Evolutionary conservation across 2,797 vertebrate species (phyloP).

Genomic region (Periophthalmus magnuspinnatus): DNA sequence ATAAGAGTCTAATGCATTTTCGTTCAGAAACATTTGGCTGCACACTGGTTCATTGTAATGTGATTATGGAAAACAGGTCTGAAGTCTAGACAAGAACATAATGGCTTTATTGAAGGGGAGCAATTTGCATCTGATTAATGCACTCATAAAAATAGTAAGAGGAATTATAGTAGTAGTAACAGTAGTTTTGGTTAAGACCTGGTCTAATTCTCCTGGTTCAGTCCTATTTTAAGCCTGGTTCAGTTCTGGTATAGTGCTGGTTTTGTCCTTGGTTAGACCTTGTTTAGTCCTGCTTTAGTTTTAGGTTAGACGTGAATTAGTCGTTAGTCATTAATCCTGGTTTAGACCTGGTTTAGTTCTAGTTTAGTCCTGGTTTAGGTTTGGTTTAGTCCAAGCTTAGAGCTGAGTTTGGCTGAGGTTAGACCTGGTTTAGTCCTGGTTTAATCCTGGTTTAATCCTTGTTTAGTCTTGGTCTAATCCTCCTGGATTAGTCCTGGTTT

Average conservation of each 20-base stretch:
- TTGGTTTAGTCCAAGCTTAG: neutral
- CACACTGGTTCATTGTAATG: neutral
- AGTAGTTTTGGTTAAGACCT: neutral
- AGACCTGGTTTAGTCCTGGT: neutral
- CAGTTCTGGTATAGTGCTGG: no score
- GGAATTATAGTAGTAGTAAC: neutral
- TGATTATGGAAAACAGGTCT: constrained; percentile 4
- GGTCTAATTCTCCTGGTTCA: neutral
- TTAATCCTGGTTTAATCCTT: neutral
- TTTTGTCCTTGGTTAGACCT: no score
- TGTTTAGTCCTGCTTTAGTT: no score
- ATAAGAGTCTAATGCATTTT: neutral
- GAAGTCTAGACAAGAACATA: neutral
- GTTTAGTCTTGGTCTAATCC: no score
- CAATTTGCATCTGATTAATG: neutral
- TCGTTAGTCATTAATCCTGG: no score
- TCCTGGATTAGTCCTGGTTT: no score
- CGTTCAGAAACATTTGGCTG: neutral
- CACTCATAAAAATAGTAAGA: neutral
- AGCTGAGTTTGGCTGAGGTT: no score
- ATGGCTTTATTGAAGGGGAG: neutral
- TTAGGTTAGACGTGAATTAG: no score
- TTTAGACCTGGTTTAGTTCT: neutral
- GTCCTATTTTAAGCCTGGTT: neutral
- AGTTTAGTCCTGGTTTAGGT: no score